phyloP scores from a whole-genome alignment of 2,888 invertebrate species.

The Ormyrus nitidulus region DNA sequence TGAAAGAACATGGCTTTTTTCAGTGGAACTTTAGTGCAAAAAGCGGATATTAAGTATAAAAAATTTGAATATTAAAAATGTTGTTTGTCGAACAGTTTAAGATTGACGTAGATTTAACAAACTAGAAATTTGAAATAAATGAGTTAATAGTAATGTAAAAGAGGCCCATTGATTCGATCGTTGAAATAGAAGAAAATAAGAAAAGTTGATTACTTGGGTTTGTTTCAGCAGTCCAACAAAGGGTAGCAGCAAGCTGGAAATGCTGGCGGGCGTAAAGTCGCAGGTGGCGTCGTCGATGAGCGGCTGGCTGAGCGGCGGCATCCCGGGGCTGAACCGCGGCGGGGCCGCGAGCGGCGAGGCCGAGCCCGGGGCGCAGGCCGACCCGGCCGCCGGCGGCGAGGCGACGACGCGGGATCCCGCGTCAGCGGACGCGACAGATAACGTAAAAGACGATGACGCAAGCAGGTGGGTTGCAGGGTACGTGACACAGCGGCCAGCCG shows the following conservation, averaged over 20 bases:
- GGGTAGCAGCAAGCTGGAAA: slow-evolving; percentile 83
- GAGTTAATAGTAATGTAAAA: too few species aligned
- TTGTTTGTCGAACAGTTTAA: too few species aligned
- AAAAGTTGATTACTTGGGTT: too few species aligned
- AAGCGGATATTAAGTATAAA: slow-evolving; percentile 29
- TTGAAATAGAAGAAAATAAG: too few species aligned
- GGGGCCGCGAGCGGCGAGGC: slow-evolving; percentile 67
- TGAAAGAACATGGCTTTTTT: slow-evolving; percentile 16
- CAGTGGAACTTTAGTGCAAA: too few species aligned
- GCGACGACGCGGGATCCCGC: slow-evolving; percentile 64
- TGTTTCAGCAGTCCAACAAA: slow-evolving; percentile 81
- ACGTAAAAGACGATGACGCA: slow-evolving; percentile 87
- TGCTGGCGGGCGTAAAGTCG: slow-evolving; percentile 91
- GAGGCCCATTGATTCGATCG: too few species aligned
- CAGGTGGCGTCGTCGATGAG: slow-evolving; percentile 79
- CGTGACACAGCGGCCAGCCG: slow-evolving; percentile 59
- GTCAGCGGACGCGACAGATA: slow-evolving; percentile 71
- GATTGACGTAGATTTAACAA: too few species aligned
- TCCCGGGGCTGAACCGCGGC: slow-evolving; percentile 83
- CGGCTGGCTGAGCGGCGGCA: slow-evolving; percentile 89
- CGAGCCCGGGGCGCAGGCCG: slow-evolving; percentile 10
- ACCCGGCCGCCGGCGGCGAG: slow-evolving; percentile 70
- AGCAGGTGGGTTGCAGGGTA: slow-evolving; percentile 77
- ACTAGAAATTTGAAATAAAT: too few species aligned
- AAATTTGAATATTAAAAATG: not conserved